Conservation (phyloP, 2,888 invertebrate genomes). For the Campopleginae sp. region DNA sequence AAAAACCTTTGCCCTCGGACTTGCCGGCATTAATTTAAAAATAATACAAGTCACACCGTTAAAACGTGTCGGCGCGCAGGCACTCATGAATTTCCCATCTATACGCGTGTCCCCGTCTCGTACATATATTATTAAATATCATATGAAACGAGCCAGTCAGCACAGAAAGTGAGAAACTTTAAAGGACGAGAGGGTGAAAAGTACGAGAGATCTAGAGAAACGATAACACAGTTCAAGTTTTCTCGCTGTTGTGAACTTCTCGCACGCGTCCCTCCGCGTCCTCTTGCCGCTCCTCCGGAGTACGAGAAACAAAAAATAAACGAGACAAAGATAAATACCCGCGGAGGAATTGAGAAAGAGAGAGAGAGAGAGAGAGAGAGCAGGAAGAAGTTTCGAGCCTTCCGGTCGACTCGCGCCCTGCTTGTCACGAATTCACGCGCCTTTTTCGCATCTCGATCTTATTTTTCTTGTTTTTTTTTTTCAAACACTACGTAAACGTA, state of each 20-base stretch:
- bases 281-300: neutral
- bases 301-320: constrained; percentile 24
- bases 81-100: constrained; percentile 30
- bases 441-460: constrained; percentile 64
- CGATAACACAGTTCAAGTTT: constrained; percentile 65
- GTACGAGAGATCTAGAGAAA: constrained; percentile 62
- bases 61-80: constrained; percentile 53
- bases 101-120: neutral
- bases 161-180: constrained; percentile 51
- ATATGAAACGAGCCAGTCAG: constrained; percentile 47
- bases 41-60: constrained; percentile 40
- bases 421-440: constrained; percentile 62
- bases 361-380: neutral
- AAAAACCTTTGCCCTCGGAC: constrained; percentile 14
- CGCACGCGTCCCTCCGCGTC: constrained; percentile 57
- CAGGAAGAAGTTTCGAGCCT: constrained; percentile 45
- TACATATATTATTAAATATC: constrained; percentile 60
- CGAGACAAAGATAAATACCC: neutral
- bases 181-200: constrained; percentile 63
- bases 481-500: neutral
- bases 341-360: neutral
- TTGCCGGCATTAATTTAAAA: constrained; percentile 40
- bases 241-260: constrained; percentile 61
- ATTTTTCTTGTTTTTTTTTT: constrained; percentile 32
- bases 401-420: constrained; percentile 64